Conservation (phyloP, 2,797 vertebrate genomes). For the Alfaro cultratus region DNA sequence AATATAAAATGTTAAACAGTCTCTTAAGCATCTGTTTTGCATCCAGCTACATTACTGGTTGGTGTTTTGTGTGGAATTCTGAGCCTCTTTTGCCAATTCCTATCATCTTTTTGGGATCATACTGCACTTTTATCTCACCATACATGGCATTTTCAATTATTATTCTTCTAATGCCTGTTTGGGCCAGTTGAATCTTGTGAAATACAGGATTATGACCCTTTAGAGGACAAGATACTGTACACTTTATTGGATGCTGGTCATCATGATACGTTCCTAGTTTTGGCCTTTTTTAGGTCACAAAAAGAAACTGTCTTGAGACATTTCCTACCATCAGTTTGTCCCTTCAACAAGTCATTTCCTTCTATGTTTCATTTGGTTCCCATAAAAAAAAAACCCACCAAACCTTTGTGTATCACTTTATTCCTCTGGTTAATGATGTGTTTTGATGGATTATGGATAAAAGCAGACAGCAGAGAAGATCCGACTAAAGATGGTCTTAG, state of each 20-base stretch:
- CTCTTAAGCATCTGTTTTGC: background rate
- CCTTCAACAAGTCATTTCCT: background rate
- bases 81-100: background rate
- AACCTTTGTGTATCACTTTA: background rate
- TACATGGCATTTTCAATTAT: background rate
- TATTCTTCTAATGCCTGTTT: background rate
- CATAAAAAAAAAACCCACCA: background rate
- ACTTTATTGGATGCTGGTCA: background rate
- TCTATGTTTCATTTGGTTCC: background rate
- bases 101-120: background rate
- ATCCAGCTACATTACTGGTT: conserved; percentile 43
- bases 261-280: background rate
- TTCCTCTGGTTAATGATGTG: background rate
- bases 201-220: background rate
- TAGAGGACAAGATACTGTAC: background rate
- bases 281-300: too few species aligned
- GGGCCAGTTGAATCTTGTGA: background rate
- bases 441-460: background rate
- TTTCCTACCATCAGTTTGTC: background rate
- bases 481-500: background rate
- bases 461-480: background rate
- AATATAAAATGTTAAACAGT: conserved; percentile 11
- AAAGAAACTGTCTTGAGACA: background rate
- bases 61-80: conserved; percentile 48
- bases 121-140: background rate